Evolutionary conservation across 1,140 invertebrate species (phyloP).

Genomic region (Zaprionus ornatus): DNA sequence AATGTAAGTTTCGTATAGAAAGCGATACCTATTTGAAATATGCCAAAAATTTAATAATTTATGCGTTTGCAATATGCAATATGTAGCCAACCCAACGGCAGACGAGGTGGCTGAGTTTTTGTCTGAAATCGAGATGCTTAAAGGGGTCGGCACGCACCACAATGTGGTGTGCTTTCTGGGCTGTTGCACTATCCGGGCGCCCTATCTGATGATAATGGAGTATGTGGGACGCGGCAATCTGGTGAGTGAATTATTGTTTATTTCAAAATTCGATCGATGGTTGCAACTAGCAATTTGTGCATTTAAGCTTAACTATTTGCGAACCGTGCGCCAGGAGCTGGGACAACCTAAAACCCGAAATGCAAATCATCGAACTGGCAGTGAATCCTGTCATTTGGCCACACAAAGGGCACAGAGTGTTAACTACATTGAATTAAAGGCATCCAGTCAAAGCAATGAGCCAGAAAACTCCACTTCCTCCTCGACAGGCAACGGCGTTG

Average conservation of each 20-base stretch:
- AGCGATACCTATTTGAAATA: not conserved
- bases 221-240: slow-evolving; percentile 92
- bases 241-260: slow-evolving; percentile 77
- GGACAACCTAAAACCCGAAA: slow-evolving; percentile 44
- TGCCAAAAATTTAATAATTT: not conserved
- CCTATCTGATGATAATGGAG: slow-evolving; percentile 90
- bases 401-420: slow-evolving; percentile 32
- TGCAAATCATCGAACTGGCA: slow-evolving; percentile 54
- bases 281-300: not conserved
- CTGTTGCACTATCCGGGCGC: slow-evolving; percentile 89
- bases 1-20: slow-evolving; percentile 84
- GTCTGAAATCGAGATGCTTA: slow-evolving; percentile 91
- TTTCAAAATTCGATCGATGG: not conserved
- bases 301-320: slow-evolving; percentile 63
- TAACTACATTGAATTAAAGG: slow-evolving; percentile 74
- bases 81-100: slow-evolving; percentile 83
- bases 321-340: slow-evolving; percentile 59
- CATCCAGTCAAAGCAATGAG: slow-evolving; percentile 49
- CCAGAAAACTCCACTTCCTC: not conserved
- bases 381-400: not conserved
- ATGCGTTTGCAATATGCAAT: not conserved
- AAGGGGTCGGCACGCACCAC: slow-evolving; percentile 89
- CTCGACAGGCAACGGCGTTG: not conserved
- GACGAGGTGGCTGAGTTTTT: slow-evolving; percentile 89
- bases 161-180: slow-evolving; percentile 92